A percentile compares a stretch with the other conserved stretches of the same genome.
Evolutionary conservation across 2,113 vertebrate genomes (phyloP).

Genomic region (Vulpes ferrilata): DNA sequence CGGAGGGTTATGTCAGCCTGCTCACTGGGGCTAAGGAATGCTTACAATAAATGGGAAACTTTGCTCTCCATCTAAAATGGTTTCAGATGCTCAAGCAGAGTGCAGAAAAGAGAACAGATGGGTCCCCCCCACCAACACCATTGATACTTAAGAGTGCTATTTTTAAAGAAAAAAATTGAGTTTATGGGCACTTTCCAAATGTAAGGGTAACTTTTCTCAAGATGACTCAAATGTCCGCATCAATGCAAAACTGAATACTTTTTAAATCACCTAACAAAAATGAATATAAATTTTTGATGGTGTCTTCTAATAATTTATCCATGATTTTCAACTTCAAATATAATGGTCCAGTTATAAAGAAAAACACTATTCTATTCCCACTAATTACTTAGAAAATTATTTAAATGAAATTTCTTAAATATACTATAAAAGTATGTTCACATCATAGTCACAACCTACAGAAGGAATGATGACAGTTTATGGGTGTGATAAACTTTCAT

Average conservation of each 20-base stretch:
- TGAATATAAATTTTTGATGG: conserved; percentile 42
- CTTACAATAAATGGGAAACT: conserved; percentile 87
- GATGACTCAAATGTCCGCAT: conserved; percentile 26
- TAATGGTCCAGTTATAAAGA: conserved; percentile 72
- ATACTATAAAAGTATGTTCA: conserved; percentile 51
- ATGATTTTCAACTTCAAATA: conserved; percentile 60
- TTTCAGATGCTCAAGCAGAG: conserved; percentile 88
- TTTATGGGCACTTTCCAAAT: conserved; percentile 71
- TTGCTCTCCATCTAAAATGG: conserved; percentile 83
- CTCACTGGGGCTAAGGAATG: conserved; percentile 84
- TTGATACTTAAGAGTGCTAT: conserved; percentile 22
- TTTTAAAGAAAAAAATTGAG: conserved; percentile 71
- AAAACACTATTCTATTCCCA: conserved; percentile 61
- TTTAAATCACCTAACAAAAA: conserved; percentile 35
- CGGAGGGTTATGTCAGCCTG: conserved; percentile 80
- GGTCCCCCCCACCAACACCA: conserved; percentile 60
- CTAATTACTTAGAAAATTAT: conserved; percentile 76
- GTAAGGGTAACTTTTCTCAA: conserved; percentile 57
- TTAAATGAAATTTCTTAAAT: conserved; percentile 61
- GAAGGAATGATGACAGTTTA: not conserved
- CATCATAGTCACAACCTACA: conserved; percentile 33
- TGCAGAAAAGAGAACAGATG: conserved; percentile 86
- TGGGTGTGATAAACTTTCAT: not conserved
- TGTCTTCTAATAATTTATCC: conserved; percentile 48
- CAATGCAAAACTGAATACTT: not conserved